A percentile compares a stretch with the other conserved stretches of the same genome.
phyloP scores from a whole-genome alignment of 2,113 vertebrate genomes.

The Ovis aries region ARS-UI_Ramb_v3.0 NC_056057.1:110288501-110289000 shows the following conservation, averaged over 20 bases:
- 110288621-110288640: neutral
- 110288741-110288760: neutral
- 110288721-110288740: neutral
- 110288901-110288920: neutral
- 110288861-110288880: neutral
- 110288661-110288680: neutral
- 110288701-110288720: neutral
- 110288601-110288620: neutral
- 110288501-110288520: neutral
- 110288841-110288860: neutral
- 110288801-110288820: neutral
- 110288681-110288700: neutral
- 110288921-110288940: neutral
- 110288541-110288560: neutral
- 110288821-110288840: neutral
- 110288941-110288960: neutral
- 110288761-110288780: neutral
- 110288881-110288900: neutral
- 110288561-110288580: neutral
- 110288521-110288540: neutral
- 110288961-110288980: neutral
- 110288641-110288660: neutral
- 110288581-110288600: neutral
- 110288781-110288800: neutral
- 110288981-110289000: neutral